Evolutionary conservation across 1,140 invertebrate genomes (phyloP), one percentile per base, ranked within the genome.

Genomic region (Leguminivora glycinivorella): DNA sequence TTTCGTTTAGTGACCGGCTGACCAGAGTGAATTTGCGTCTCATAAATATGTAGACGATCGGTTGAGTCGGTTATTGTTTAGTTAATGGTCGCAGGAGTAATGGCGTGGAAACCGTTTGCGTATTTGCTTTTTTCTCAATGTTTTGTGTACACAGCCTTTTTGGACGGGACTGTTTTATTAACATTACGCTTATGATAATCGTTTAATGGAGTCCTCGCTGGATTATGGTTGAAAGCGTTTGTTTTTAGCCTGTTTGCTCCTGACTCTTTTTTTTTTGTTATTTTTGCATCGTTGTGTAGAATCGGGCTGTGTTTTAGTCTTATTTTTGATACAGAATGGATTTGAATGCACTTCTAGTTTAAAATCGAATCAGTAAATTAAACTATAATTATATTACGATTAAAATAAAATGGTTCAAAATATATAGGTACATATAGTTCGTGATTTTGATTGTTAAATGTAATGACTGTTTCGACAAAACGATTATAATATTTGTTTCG

Each of bases 1-100:
- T 31, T 29, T 63, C 19, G 26, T 63, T 63, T 29, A 56, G 24
- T 14, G 12, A 10, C 12, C 34, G 9, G 10, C 19, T 24, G 34
- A 40, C 25, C 52, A 34, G 19, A 26, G 47, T 22, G 29, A 26
- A 31, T 70, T 38, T 70, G 10, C 56, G 19, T 60, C 70, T 77
- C 73, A 77, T 77, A 75, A 75, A 77, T 75, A 77, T 77, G 71
- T 71, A 75, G 72, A 73, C 70, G 67, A 69, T 68, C 66, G 70
- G 67, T 56, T 60, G 68, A 72, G 72, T 71, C 40, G 67, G 68
- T 71, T 68, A 75, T 72, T 75, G 71, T 77, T 75, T 75, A 72
- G 75, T 68, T 77, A 73, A 75, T 74, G 73, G 71, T 77, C 75
- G 70, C 67, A 72, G 67, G 40, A 38, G 71, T 73, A 77, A 76